Percentiles rank a stretch among this genome's conserved stretches.
Evolutionary conservation across 35 echinoderm and acorn worm genomes (phyloP).

Genomic region (Heliocidaris erythrogramma): DNA sequence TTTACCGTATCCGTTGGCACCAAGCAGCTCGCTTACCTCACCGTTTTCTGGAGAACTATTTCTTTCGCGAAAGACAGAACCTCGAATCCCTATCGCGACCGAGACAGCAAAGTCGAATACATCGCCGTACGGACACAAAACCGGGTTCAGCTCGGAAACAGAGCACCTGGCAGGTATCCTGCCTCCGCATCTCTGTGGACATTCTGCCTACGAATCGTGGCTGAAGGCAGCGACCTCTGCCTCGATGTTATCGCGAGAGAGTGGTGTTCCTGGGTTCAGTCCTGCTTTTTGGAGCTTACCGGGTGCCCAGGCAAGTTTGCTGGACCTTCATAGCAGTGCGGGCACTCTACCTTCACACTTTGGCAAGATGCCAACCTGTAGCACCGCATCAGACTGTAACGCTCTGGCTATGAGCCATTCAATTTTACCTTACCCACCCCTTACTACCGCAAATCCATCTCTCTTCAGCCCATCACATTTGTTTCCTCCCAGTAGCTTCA

Average conservation of each 20-base stretch:
- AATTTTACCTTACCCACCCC: conserved; percentile 28
- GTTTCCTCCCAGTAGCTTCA: conserved; percentile 56
- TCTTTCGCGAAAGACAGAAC: conserved; percentile 49
- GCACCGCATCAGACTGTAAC: conserved; percentile 54
- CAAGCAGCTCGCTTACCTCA: conserved; percentile 27
- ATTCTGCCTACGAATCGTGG: conserved; percentile 64
- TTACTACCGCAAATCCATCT: conserved; percentile 45
- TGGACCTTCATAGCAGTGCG: conserved; percentile 65
- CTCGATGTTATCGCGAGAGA: conserved; percentile 37
- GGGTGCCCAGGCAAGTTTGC: conserved; percentile 56
- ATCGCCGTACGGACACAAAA: conserved; percentile 59
- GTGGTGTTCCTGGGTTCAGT: conserved; percentile 24
- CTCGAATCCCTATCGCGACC: conserved; percentile 49
- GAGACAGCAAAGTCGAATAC: conserved; percentile 53
- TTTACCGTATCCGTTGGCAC: conserved; percentile 46
- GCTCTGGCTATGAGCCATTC: conserved; percentile 46
- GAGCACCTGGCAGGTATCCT: conserved; percentile 47
- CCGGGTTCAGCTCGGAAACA: conserved; percentile 31
- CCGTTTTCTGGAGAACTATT: conserved; percentile 39
- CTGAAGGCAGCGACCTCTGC: conserved; percentile 60
- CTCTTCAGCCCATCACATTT: conserved; percentile 49
- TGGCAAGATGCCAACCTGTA: conserved; percentile 55
- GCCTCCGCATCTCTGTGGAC: conserved; percentile 47
- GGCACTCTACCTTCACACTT: conserved; percentile 52
- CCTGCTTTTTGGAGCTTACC: conserved; percentile 50